These are phyloP conservation scores for Leiothrix lutea DNA, from an alignment of 2,113 vertebrate species.

Conservation along the genomic window DNA sequence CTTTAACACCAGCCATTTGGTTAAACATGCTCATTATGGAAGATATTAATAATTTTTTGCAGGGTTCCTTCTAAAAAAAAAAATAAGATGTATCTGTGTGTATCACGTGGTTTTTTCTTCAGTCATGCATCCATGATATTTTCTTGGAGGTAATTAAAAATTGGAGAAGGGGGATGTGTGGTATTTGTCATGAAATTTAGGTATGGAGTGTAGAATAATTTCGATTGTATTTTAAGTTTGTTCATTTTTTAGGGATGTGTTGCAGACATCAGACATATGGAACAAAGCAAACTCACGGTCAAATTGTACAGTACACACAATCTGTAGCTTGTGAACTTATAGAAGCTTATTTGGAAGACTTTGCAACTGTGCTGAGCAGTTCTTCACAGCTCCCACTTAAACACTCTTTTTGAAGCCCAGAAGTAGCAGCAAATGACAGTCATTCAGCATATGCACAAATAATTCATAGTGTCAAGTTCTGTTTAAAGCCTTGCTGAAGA, in stretches of 20 bases:
- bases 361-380: conserved; percentile 9
- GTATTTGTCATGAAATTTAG: background rate
- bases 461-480: conserved; percentile 20
- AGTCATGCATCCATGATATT: background rate
- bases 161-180: background rate
- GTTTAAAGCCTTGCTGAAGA: conserved; percentile 20
- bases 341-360: conserved; percentile 21
- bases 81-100: background rate
- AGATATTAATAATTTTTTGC: background rate
- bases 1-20: background rate
- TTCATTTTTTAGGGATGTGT: background rate
- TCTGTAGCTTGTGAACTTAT: conserved; percentile 32
- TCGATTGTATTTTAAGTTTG: background rate
- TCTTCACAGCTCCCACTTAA: conserved; percentile 50
- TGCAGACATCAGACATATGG: background rate
- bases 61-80: background rate
- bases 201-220: background rate
- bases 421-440: conserved; percentile 28
- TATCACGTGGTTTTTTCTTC: background rate
- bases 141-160: background rate
- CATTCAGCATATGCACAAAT: conserved; percentile 50
- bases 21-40: background rate
- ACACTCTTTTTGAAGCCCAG: conserved; percentile 22
- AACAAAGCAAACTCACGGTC: background rate
- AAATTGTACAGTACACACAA: background rate